Evolutionary conservation across 2,797 vertebrate species (phyloP).

Genomic region (Austrolebias charrua): DNA sequence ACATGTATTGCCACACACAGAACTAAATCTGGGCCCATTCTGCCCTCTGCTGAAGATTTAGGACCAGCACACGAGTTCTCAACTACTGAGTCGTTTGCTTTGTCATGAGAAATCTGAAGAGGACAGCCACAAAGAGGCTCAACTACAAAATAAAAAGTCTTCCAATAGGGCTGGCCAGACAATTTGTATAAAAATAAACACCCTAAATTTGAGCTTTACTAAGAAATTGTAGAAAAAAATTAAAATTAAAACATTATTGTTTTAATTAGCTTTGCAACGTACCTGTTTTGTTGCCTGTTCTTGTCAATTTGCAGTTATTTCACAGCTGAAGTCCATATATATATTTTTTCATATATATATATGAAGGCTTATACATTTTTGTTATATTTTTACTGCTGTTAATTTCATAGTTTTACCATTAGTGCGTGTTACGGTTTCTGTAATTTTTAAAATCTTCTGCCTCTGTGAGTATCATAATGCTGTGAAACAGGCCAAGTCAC

Average conservation of each 20-base stretch:
- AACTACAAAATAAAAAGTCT: conserved; percentile 23
- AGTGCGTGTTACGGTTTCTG: too few relatives aligned
- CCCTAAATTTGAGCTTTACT: neutral
- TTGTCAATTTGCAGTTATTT: neutral
- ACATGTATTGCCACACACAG: neutral
- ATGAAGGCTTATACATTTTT: too few relatives aligned
- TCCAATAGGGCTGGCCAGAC: neutral
- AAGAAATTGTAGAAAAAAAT: neutral
- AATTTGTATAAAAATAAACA: neutral
- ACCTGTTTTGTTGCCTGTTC: neutral
- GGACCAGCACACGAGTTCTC: conserved; percentile 28
- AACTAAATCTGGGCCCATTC: conserved; percentile 19
- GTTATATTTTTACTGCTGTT: too few relatives aligned
- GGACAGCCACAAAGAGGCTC: conserved; percentile 11
- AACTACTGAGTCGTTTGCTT: neutral
- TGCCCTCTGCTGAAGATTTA: conserved; percentile 58
- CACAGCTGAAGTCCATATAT: neutral
- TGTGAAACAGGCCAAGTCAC: too few relatives aligned
- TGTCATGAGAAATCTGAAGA: neutral
- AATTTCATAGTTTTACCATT: too few relatives aligned
- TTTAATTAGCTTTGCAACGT: neutral
- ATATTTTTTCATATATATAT: too few relatives aligned
- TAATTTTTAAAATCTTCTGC: too few relatives aligned
- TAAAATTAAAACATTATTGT: neutral
- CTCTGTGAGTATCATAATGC: too few relatives aligned